Conservation (phyloP, 2,888 invertebrate species). For the Mactromeris polynyma region DNA sequence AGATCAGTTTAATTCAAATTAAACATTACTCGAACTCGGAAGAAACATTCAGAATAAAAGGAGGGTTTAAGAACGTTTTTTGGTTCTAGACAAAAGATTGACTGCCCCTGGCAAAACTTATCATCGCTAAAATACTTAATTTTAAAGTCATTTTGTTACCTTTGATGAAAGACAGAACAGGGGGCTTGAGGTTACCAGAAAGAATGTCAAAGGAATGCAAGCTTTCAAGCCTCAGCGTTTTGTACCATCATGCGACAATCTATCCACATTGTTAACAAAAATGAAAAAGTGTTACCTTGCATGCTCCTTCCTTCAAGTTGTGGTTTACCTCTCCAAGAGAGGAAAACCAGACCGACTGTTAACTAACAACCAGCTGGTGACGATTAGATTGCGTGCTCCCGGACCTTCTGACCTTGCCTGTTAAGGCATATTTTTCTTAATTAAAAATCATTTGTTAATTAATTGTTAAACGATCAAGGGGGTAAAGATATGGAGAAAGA, state of each 20-base stretch:
- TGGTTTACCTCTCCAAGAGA: conserved; percentile 37
- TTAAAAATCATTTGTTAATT: conserved; percentile 60
- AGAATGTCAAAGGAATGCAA: neutral
- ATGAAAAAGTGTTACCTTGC: neutral
- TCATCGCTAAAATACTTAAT: neutral
- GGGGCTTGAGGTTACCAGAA: neutral
- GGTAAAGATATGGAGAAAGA: conserved; percentile 49
- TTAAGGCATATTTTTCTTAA: conserved; percentile 56
- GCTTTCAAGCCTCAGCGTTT: neutral
- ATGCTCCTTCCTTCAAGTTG: conserved; percentile 4
- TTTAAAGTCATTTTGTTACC: neutral
- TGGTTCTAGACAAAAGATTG: too few species aligned
- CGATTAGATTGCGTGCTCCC: conserved; percentile 23
- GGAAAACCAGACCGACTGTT: neutral
- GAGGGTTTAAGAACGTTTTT: too few species aligned
- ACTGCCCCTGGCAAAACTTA: neutral
- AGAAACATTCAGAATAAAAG: too few species aligned
- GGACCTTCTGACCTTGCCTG: conserved; percentile 39
- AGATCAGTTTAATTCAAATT: too few species aligned
- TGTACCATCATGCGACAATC: neutral
- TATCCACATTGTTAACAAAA: neutral
- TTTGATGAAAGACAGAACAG: neutral
- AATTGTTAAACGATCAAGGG: conserved; percentile 64
- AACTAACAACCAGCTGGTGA: conserved; percentile 31
- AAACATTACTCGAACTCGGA: too few species aligned